Conservation (phyloP, 2,888 invertebrate genomes). For the Uloborus plumipes region DNA sequence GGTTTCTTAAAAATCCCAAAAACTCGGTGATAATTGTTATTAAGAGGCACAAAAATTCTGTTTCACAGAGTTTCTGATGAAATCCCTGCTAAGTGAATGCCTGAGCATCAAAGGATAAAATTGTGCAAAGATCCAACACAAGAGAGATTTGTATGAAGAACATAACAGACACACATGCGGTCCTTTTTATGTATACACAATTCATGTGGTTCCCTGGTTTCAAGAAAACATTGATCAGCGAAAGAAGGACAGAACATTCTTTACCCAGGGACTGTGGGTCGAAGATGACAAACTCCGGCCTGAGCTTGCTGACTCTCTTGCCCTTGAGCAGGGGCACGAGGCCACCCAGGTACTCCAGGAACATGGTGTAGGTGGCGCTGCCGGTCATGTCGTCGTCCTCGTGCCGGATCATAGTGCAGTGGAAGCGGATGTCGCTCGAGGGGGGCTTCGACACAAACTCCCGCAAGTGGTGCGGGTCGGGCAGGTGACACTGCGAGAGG, state of each 20-base stretch:
- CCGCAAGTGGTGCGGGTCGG: conserved; percentile 86
- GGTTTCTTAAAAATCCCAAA: too few species aligned
- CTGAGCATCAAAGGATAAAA: too few species aligned
- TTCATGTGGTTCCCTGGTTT: too few species aligned
- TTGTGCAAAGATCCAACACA: too few species aligned
- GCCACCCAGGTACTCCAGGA: conserved; percentile 95
- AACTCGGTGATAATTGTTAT: too few species aligned
- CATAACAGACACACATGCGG: too few species aligned
- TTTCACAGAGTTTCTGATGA: too few species aligned
- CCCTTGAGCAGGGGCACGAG: conserved; percentile 96
- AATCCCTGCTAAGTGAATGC: too few species aligned
- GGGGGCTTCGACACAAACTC: conserved; percentile 96
- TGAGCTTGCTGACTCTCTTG: conserved; percentile 93
- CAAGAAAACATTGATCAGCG: too few species aligned
- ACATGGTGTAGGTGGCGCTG: conserved; percentile 75
- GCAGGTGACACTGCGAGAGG: conserved; percentile 87
- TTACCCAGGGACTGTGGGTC: conserved; percentile 77
- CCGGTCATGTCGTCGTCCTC: conserved; percentile 78
- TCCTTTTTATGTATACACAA: too few species aligned
- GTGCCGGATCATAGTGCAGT: conserved; percentile 97
- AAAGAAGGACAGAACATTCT: neutral
- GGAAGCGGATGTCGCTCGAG: conserved; percentile 84
- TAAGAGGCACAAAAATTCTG: too few species aligned
- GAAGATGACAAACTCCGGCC: conserved; percentile 98
- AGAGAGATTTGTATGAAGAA: too few species aligned